Base-by-base conservation (phyloP, 1,140 invertebrate genomes). In the Bathynomus jamesi region DNA sequence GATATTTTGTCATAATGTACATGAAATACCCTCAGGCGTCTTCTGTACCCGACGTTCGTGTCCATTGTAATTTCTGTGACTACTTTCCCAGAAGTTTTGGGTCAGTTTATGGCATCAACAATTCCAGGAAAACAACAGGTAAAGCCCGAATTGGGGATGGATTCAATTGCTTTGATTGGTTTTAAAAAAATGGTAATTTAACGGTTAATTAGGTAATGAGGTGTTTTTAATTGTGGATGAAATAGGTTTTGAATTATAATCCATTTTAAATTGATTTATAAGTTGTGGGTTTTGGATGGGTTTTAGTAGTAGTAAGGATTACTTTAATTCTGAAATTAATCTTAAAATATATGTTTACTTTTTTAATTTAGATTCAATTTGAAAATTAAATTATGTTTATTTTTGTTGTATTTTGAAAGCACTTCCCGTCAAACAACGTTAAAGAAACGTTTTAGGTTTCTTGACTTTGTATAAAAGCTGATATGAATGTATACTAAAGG, bases 21-120 rank as follows among this genome's bases (percentile, higher is more conserved):
- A n/a, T n/a, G n/a, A n/a, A n/a, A n/a, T 61, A 10, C 28, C 0
- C 4, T 4, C 71, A 78, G 76, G 25, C 76, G 76, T 28, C 60
- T 75, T 28, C 71, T 78, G 24, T 78, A 78, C 65, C 76, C 76
- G 61, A 71, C 73, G 3, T 73, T 78, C 5, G 73, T 78, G 17
- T 53, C 74, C 4, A 71, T 78, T 21, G 64, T 66, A 17, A 70
- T 78, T 11, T 78, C 76, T 5, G 46, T 69, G 13, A 70, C 71
- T 67, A 78, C 76, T 13, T 78, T 73, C 61, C 76, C 76, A 21
- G 8, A 66, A 10, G 73, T 62, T 24, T 25, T 78, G 2, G 76
- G 76, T 27, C 70, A 78, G 65, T 78, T 75, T 67, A 71, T 78
- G 70, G 76, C 73, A 11, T 65, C 76, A 5, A 75, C 65, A 28